Evolutionary conservation across 1,140 invertebrate genomes (phyloP).

Genomic region (Drosophila lini): DNA sequence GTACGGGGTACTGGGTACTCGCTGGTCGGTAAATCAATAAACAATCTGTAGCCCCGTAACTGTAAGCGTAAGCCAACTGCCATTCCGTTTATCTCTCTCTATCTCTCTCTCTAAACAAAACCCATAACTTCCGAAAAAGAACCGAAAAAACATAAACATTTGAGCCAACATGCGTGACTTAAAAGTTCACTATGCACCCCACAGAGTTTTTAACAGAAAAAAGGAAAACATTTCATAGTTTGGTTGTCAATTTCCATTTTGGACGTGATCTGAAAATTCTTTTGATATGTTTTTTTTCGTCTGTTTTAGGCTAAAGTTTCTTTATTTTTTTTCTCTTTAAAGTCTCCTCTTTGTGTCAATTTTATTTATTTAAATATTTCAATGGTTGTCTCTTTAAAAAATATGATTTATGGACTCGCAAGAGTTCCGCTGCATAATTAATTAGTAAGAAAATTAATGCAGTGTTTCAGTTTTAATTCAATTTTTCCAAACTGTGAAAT

Average conservation of each 20-base stretch:
- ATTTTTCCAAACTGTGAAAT: not conserved
- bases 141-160: slow-evolving; percentile 25
- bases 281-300: slow-evolving; percentile 8
- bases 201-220: not conserved
- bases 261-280: slow-evolving; percentile 5
- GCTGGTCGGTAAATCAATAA: slow-evolving; percentile 46
- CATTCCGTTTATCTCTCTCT: slow-evolving; percentile 51
- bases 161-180: slow-evolving; percentile 34
- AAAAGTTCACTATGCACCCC: slow-evolving; percentile 19
- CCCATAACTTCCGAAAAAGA: slow-evolving; percentile 22
- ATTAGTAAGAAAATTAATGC: not conserved
- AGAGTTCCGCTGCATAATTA: slow-evolving; percentile 5
- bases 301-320: too few species aligned
- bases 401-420: not conserved
- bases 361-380: slow-evolving; percentile 4
- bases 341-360: not conserved
- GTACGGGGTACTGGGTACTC: slow-evolving; percentile 38
- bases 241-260: slow-evolving; percentile 6
- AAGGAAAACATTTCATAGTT: slow-evolving; percentile 15
- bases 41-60: slow-evolving; percentile 62
- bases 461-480: not conserved
- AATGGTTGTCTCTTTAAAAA: not conserved
- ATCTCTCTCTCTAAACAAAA: slow-evolving; percentile 15
- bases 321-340: not conserved
- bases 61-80: slow-evolving; percentile 73